Evolutionary conservation across 2,113 vertebrate species (phyloP).

Genomic region (Camarhynchus parvulus): DNA sequence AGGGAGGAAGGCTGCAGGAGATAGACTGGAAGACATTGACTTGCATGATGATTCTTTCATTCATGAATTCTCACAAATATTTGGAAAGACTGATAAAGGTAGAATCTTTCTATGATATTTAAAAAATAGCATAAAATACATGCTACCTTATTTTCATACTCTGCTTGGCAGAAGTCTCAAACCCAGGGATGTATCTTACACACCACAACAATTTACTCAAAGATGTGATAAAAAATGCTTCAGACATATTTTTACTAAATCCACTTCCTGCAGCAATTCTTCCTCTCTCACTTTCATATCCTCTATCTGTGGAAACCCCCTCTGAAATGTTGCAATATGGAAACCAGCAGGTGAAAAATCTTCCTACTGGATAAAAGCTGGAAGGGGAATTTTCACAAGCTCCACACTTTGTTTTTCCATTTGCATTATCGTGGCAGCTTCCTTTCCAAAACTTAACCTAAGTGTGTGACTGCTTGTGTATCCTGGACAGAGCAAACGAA

Average conservation of each 20-base stretch:
- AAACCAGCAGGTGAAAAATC: background rate
- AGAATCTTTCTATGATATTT: no score
- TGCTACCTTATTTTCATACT: background rate
- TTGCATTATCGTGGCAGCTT: background rate
- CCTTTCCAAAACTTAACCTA: background rate
- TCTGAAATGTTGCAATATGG: background rate
- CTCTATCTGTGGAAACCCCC: background rate
- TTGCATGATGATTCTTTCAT: background rate
- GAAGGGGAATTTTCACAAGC: background rate
- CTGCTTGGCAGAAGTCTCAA: background rate
- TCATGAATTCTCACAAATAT: background rate
- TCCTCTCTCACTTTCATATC: conserved; percentile 14
- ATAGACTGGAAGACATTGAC: background rate
- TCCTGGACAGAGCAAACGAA: rapidly evolving
- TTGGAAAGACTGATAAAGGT: background rate
- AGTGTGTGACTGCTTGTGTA: no score
- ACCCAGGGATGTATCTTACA: background rate
- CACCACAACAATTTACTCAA: background rate
- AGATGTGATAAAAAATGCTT: background rate
- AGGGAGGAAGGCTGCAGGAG: background rate
- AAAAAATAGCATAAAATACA: background rate
- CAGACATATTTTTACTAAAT: background rate
- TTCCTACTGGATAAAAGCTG: background rate
- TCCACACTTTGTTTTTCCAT: background rate
- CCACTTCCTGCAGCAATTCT: background rate